Evolutionary conservation across 2,113 vertebrate species (phyloP), one percentile per base, ranked within the genome.

Genomic region (Trogon melanurus): DNA sequence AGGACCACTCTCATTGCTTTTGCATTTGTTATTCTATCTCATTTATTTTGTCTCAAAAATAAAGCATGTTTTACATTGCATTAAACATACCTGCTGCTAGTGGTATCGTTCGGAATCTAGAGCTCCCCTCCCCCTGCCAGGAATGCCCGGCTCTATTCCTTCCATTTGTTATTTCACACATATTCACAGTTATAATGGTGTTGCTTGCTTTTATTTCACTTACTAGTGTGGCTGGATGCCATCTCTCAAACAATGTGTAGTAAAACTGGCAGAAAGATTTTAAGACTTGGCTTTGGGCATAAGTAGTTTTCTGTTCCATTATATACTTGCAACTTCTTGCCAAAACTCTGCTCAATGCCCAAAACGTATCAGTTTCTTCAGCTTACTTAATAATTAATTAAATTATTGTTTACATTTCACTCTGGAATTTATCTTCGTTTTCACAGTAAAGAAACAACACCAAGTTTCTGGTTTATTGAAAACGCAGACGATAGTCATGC

Each of bases 181-280:
- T 73, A 75, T 44, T 78, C 82, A 86, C 23, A 54, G 27, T 62
- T 93, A 86, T 60, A 82, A 95, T 69, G 65, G 69, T 92, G 70
- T 87, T 38, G 67, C 48, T 86, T 73, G 54, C 88, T 96, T 93
- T 67, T n/a, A 70, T 38, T 93, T 95, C 79, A 72, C 89, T 95
- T 88, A 81, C 85, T 50, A 76, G 53, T 16, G 32, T 91, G 92
- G 65, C 53, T 38, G 69, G 82, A 56, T 56, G 74, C 91, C 91
- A 89, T 75, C 51, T 57, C 61, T 91, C 86, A 88, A 96, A 94
- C 90, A 93, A 86, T 57, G 61, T n/a, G 66, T 36, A 80, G 53
- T 84, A 94, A 96, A 97, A 91, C 41, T 70, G 84, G 64, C 84
- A 97, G 87, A 66, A 95, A 94, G 90, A 91, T 71, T 79, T 96